A percentile compares a stretch with the other conserved stretches of the same genome.
Evolutionary conservation across 1,140 invertebrate species (phyloP).

Genomic region (Trichonephila clavipes): DNA sequence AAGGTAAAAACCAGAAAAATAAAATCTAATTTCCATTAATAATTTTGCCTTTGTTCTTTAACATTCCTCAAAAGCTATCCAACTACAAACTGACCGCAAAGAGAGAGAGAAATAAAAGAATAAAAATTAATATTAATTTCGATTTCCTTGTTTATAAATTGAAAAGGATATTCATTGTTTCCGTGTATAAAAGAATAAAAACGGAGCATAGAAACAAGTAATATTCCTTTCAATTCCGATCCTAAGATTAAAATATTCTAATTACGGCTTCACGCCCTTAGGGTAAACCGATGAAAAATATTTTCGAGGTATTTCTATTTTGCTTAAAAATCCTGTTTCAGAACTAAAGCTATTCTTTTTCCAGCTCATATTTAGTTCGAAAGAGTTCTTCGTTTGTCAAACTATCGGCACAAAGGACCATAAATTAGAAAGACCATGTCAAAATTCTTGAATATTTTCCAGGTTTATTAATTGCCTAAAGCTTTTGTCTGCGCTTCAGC

Average conservation of each 20-base stretch:
- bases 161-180: conserved; percentile 13
- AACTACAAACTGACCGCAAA: neutral
- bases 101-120: conserved; percentile 45
- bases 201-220: neutral
- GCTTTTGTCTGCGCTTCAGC: neutral
- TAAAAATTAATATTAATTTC: conserved; percentile 26
- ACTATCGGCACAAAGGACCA: neutral
- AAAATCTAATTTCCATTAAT: conserved; percentile 2
- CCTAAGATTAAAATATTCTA: conserved; percentile 54
- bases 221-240: conserved; percentile 54
- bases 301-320: neutral
- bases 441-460: conserved; percentile 38
- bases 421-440: conserved; percentile 37
- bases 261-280: conserved; percentile 25
- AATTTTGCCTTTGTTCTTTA: neutral
- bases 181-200: neutral
- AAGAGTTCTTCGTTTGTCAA: conserved; percentile 30
- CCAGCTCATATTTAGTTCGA: neutral
- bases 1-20: neutral
- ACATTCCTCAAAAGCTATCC: conserved; percentile 10
- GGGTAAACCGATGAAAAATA: conserved; percentile 25
- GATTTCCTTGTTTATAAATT: conserved; percentile 39
- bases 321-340: neutral
- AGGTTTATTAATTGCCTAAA: conserved; percentile 53
- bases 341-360: neutral